These are phyloP conservation scores for Trichoplusia ni DNA, from an alignment of 1,140 invertebrate genomes.

Conservation along the genomic window DNA sequence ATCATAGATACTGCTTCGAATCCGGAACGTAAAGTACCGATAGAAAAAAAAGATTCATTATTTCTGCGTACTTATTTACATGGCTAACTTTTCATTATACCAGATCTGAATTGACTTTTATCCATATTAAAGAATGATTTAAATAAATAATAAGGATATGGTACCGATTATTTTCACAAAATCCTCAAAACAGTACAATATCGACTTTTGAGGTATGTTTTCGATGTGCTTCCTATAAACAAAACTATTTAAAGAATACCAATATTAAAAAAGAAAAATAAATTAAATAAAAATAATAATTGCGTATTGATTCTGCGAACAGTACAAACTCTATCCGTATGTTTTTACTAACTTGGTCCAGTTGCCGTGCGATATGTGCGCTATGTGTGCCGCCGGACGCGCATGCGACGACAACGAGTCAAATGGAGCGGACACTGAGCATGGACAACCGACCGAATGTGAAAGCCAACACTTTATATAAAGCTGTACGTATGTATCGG, in stretches of 20 bases:
- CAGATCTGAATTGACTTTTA: too few species aligned
- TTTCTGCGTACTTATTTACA: neutral
- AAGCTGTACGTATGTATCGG: neutral
- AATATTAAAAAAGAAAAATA: too few species aligned
- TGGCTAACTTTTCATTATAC: too few species aligned
- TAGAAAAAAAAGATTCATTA: neutral
- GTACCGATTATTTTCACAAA: too few species aligned
- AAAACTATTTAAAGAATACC: too few species aligned
- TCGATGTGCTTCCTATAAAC: too few species aligned
- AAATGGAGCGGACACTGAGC: conserved; percentile 72
- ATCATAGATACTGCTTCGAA: conserved; percentile 2
- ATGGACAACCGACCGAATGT: conserved; percentile 43
- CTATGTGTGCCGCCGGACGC: conserved; percentile 77
- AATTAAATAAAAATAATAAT: conserved; percentile 22
- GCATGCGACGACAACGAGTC: conserved; percentile 46
- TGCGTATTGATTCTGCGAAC: conserved; percentile 37
- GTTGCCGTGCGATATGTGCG: conserved; percentile 75
- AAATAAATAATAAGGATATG: too few species aligned
- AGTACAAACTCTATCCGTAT: conserved; percentile 58
- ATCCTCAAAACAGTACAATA: too few species aligned
- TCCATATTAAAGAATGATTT: too few species aligned
- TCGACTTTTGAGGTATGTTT: too few species aligned
- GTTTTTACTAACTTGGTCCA: conserved; percentile 72
- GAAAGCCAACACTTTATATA: conserved; percentile 42
- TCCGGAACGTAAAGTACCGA: neutral